Base-by-base conservation (phyloP, 2,797 vertebrate genomes). In the Alosa sapidissima region DNA sequence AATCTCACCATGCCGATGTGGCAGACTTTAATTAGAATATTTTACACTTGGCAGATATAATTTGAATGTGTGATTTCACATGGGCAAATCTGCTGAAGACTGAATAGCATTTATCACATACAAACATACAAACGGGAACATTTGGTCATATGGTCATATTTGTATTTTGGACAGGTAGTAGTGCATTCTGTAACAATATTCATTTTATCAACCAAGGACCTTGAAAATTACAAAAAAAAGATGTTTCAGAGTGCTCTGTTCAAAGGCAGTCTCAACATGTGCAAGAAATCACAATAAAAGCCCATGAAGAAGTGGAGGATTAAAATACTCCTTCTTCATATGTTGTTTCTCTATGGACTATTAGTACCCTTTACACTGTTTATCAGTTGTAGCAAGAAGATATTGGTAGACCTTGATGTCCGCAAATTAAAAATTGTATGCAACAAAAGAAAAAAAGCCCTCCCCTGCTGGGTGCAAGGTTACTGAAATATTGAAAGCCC, bases 191-290 rank as follows among this genome's bases (percentile, higher is more conserved):
- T 65, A 24, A 5, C 60, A 28, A 8, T 65, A 65, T 65, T 65
- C 41, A n/a, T 21, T 65, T 78, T 16, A 82, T 11, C 48, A 83
- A 82, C 58, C 75, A 21, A 49, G 49, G 81, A 19, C 83, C 72
- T 13, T 81, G 54, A 84, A 81, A 49, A 52, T 10, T 60, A 85
- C 85, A 82, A 82, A 68, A 28, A n/a, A 68, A 51, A 65, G 8
- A 85, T 88, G 83, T 87, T 90, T 87, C 82, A 89, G 68, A 2
- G 19, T 82, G 62, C 47, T 45, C 52, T 65, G 45, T 60, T 55
- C 82, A 54, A 54, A 81, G 52, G 62, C 75, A 51, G 82, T 14
- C 41, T 78, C 72, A 78, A 24, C 21, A 62, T 24, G 1, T 24
- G 54, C 19, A 82, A 81, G 9, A 48, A 51, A 48, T 36, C 5